These are phyloP conservation scores for Nesidiocoris tenuis DNA, from an alignment of 2,888 invertebrate species.

Conservation along the genomic window DNA sequence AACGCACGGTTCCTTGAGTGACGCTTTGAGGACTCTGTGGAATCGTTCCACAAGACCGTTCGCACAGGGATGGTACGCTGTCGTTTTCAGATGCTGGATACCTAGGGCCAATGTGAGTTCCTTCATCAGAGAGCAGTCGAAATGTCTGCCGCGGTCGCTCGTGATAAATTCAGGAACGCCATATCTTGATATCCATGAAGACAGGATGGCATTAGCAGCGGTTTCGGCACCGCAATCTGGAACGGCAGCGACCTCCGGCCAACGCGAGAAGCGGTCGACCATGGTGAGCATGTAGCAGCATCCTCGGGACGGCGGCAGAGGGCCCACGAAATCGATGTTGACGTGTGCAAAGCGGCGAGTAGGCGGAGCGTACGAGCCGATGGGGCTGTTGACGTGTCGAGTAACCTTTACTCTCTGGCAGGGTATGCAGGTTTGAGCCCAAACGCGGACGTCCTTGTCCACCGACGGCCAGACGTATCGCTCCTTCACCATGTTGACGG, in stretches of 20 bases:
- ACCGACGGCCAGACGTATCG: slow-evolving; percentile 54
- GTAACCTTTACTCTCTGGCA: slow-evolving; percentile 43
- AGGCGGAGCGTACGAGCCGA: slow-evolving; percentile 50
- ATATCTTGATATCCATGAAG: slow-evolving; percentile 52
- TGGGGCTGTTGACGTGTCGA: not conserved
- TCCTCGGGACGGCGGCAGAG: slow-evolving; percentile 17
- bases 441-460: slow-evolving; percentile 52
- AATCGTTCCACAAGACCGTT: slow-evolving; percentile 55
- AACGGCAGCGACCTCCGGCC: slow-evolving; percentile 54
- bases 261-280: slow-evolving; percentile 53
- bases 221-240: slow-evolving; percentile 54
- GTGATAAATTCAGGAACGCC: slow-evolving; percentile 52
- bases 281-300: slow-evolving; percentile 53
- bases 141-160: slow-evolving; percentile 53
- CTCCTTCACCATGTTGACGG: slow-evolving; percentile 51
- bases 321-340: slow-evolving; percentile 51
- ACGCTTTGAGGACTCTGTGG: slow-evolving; percentile 55
- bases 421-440: slow-evolving; percentile 52
- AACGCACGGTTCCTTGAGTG: slow-evolving; percentile 51
- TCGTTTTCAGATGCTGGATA: not conserved
- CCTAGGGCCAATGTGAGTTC: not conserved
- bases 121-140: slow-evolving; percentile 50
- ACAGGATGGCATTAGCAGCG: slow-evolving; percentile 53
- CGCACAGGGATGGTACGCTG: slow-evolving; percentile 36
- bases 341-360: slow-evolving; percentile 54